These are phyloP conservation scores for Pseudochaenichthys georgianus DNA, from an alignment of 2,797 vertebrate genomes.

Conservation along the genomic window DNA sequence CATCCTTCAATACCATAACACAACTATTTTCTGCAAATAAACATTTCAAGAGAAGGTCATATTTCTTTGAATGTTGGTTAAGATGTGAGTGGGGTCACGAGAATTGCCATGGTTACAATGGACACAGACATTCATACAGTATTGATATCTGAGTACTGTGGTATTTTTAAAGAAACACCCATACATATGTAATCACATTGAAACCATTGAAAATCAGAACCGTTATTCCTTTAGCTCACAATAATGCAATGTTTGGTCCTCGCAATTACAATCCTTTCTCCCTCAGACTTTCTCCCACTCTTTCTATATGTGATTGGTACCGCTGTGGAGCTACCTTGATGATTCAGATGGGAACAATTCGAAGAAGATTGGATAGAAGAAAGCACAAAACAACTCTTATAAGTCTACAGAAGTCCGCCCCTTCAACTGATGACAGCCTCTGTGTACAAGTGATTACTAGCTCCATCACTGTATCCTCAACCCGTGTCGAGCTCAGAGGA, in stretches of 20 bases:
- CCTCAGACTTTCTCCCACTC: conserved; percentile 41
- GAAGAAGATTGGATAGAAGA: conserved; percentile 56
- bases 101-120: conserved; percentile 70
- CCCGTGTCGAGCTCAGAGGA: conserved; percentile 18
- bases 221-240: conserved; percentile 62
- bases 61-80: conserved; percentile 19
- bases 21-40: conserved; percentile 26
- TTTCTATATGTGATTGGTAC: conserved; percentile 60
- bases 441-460: conserved; percentile 49
- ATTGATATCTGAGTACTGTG: conserved; percentile 34
- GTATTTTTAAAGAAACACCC: conserved; percentile 15
- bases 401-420: conserved; percentile 45
- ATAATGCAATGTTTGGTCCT: conserved; percentile 61
- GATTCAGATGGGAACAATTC: conserved; percentile 73
- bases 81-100: conserved; percentile 48
- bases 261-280: conserved; percentile 67
- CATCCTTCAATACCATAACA: conserved; percentile 16
- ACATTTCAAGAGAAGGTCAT: conserved; percentile 39
- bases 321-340: conserved; percentile 38
- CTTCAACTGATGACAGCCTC: conserved; percentile 24
- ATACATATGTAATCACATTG: conserved; percentile 11
- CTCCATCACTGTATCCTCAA: conserved; percentile 16
- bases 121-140: conserved; percentile 28
- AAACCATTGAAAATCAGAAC: conserved; percentile 61
- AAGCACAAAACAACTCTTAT: conserved; percentile 60